Conservation (phyloP, 2,113 vertebrate genomes). For the Excalfactoria chinensis region DNA sequence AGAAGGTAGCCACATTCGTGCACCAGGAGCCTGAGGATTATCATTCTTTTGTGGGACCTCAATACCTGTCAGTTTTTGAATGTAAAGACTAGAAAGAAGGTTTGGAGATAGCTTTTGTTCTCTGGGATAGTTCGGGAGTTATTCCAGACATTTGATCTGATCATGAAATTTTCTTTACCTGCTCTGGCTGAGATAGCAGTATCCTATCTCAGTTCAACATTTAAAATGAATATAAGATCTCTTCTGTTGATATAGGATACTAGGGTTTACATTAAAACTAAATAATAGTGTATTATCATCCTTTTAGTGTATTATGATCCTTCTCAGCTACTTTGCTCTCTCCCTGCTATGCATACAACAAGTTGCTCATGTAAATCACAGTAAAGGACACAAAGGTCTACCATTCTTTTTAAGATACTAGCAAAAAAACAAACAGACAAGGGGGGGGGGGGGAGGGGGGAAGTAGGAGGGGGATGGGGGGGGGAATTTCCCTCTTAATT, state of each 20-base stretch:
- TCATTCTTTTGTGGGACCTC: background rate
- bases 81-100: background rate
- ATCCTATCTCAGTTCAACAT: background rate
- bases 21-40: background rate
- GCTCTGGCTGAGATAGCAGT: background rate
- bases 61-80: background rate
- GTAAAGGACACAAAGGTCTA: background rate
- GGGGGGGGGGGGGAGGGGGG: too few species aligned
- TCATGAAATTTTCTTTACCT: background rate
- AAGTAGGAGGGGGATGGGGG: too few species aligned
- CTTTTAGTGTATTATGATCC: background rate
- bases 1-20: background rate
- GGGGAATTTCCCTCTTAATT: background rate
- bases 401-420: background rate
- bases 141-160: background rate
- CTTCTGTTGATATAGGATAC: background rate
- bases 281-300: background rate
- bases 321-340: background rate
- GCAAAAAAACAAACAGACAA: too few species aligned
- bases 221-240: constrained; percentile 4
- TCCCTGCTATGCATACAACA: background rate
- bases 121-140: background rate
- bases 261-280: background rate
- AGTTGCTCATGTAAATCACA: background rate
- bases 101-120: background rate